Evolutionary conservation across 2,113 vertebrate species (phyloP).

Genomic region (Passer domesticus): DNA sequence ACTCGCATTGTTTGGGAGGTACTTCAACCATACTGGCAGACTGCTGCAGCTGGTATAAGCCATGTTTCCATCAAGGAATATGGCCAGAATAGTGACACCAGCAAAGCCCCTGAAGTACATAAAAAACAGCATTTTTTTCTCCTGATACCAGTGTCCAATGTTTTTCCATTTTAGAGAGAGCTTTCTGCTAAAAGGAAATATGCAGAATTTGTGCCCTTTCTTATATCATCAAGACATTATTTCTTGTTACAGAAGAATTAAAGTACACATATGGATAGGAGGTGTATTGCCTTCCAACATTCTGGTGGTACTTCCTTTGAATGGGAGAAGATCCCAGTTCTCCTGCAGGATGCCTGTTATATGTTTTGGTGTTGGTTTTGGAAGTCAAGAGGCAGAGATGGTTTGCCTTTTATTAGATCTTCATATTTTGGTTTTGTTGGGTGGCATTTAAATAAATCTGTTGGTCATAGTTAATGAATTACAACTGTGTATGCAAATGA

Average conservation of each 20-base stretch:
- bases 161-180: conserved; percentile 1
- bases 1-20: not conserved
- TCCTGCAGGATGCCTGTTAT: not conserved
- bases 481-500: not conserved
- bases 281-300: not conserved
- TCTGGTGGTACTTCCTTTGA: not conserved
- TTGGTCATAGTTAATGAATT: not conserved
- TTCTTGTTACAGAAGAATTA: not conserved
- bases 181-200: not conserved
- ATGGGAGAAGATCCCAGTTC: not conserved
- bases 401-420: not conserved
- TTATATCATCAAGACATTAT: not conserved
- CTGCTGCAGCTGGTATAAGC: not conserved
- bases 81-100: not conserved
- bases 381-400: not conserved
- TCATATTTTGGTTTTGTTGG: not conserved
- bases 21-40: not conserved
- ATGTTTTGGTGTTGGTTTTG: not conserved
- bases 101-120: not conserved
- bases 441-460: conserved; percentile 18
- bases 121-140: not conserved
- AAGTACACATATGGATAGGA: not conserved
- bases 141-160: not conserved
- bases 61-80: not conserved
- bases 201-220: not conserved